Conservation (phyloP, 2,113 vertebrate species). For the western clawed frog (Xenopus tropicalis) region UCB_Xtro_10.0 CM004452.2:49831501-49832000, state of each 20-base stretch:
- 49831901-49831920: no score
- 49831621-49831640: no score
- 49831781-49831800: conserved; percentile 11
- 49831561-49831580: no score
- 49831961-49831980: not conserved
- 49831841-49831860: conserved; percentile 17
- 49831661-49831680: conserved; percentile 14
- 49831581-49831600: no score
- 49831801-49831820: conserved; percentile 15
- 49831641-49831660: no score
- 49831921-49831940: conserved; percentile 29
- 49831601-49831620: no score
- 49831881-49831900: conserved; percentile 26
- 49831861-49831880: conserved; percentile 16
- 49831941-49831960: not conserved
- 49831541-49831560: no score
- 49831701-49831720: conserved; percentile 14
- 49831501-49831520: no score
- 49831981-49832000: not conserved
- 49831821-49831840: conserved; percentile 33
- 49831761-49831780: conserved; percentile 21
- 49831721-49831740: not conserved
- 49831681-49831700: not conserved
- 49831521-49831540: no score
- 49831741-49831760: not conserved